Evolutionary conservation across 2,888 invertebrate species (phyloP).

Genomic region (Lasioglossum villosulum): DNA sequence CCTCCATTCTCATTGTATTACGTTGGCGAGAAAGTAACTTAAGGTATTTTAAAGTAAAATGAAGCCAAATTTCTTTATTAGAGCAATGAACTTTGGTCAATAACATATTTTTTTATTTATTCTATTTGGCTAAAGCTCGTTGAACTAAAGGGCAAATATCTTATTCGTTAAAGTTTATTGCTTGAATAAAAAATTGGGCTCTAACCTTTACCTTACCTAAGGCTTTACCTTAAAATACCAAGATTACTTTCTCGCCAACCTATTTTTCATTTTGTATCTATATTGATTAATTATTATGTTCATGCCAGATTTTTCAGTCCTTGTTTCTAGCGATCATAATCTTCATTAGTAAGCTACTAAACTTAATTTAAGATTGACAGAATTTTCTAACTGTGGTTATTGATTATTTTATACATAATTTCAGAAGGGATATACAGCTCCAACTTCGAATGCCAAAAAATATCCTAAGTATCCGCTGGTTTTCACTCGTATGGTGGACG

Average conservation of each 20-base stretch:
- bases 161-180: too few species aligned
- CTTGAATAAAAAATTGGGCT: too few species aligned
- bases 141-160: too few species aligned
- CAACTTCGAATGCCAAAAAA: conserved; percentile 82
- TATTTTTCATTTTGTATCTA: background rate
- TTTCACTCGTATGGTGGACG: conserved; percentile 93
- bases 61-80: too few species aligned
- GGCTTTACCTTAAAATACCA: too few species aligned
- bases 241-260: too few species aligned
- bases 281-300: background rate
- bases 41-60: too few species aligned
- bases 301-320: background rate
- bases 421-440: conserved; percentile 80
- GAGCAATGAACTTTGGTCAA: too few species aligned
- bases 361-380: background rate
- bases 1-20: background rate
- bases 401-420: conserved; percentile 45
- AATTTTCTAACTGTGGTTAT: background rate
- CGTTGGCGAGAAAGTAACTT: too few species aligned
- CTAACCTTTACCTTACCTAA: too few species aligned
- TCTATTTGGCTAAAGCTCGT: too few species aligned
- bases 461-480: conserved; percentile 90
- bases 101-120: too few species aligned
- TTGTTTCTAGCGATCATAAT: background rate
- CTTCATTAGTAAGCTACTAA: background rate